Conservation (phyloP, 2,888 invertebrate species). For the Liodrosophila aerea region DNA sequence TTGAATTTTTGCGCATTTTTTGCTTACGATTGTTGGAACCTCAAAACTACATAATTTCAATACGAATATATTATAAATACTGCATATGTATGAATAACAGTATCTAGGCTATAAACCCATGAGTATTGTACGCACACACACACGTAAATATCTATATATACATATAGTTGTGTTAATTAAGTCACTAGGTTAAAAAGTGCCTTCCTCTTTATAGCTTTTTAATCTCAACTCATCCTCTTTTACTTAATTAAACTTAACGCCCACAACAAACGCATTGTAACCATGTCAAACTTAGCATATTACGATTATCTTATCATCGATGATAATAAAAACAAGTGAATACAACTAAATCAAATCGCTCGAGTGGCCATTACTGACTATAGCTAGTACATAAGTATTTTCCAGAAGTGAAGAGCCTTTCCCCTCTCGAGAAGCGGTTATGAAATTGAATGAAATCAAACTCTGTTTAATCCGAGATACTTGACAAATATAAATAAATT, state of each 20-base stretch:
- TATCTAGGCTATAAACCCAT: slow-evolving; percentile 22
- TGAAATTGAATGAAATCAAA: neutral
- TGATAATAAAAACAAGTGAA: neutral
- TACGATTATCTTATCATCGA: too few relatives aligned
- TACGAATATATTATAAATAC: slow-evolving; percentile 40
- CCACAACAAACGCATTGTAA: neutral
- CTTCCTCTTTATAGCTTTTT: slow-evolving; percentile 44
- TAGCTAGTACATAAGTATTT: too few relatives aligned
- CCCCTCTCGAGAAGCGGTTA: too few relatives aligned
- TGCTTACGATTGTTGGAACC: slow-evolving; percentile 61
- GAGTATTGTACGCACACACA: slow-evolving; percentile 38
- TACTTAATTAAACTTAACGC: slow-evolving; percentile 49
- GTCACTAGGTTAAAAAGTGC: slow-evolving; percentile 64
- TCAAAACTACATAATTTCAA: slow-evolving; percentile 60
- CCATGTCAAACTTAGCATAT: slow-evolving; percentile 10
- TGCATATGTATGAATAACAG: slow-evolving; percentile 22
- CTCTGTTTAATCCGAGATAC: neutral
- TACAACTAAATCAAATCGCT: too few relatives aligned
- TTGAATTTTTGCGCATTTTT: slow-evolving; percentile 71
- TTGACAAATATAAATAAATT: slow-evolving; percentile 3
- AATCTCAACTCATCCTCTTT: slow-evolving; percentile 25
- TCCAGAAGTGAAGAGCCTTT: too few relatives aligned
- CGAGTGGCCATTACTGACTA: too few relatives aligned
- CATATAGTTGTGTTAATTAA: slow-evolving; percentile 53
- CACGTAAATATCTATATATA: slow-evolving; percentile 6